These are phyloP conservation scores for Holcopasites calliopsidis DNA, from an alignment of 1,140 invertebrate species.

Conservation along the genomic window DNA sequence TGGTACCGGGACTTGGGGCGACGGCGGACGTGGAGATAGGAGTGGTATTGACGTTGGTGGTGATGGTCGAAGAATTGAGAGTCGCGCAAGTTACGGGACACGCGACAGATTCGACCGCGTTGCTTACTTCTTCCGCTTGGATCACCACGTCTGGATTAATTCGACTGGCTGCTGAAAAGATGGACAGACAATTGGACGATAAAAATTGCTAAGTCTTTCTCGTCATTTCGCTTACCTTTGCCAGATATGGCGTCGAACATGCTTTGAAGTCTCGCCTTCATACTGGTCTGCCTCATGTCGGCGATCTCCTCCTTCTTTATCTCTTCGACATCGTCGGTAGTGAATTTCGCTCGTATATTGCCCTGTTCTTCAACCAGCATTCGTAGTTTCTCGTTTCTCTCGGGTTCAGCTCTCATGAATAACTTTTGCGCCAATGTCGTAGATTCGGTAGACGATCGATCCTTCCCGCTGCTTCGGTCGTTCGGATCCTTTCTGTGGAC, in stretches of 20 bases:
- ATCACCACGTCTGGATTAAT: constrained; percentile 76
- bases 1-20: constrained; percentile 52
- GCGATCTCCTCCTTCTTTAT: constrained; percentile 75
- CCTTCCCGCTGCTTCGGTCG: background rate
- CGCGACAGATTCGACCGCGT: constrained; percentile 15
- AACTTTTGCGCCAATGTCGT: constrained; percentile 72
- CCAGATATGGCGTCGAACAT: constrained; percentile 79
- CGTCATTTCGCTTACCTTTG: constrained; percentile 67
- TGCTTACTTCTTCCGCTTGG: constrained; percentile 73
- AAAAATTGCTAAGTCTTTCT: background rate
- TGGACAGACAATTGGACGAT: background rate
- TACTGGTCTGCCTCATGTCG: constrained; percentile 75
- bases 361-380: constrained; percentile 71
- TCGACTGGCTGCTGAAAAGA: constrained; percentile 65
- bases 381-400: constrained; percentile 73
- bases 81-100: constrained; percentile 39
- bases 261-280: constrained; percentile 74
- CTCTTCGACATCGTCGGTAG: constrained; percentile 71
- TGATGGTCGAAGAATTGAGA: constrained; percentile 69
- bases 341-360: constrained; percentile 68
- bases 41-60: constrained; percentile 72
- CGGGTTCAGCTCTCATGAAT: constrained; percentile 76
- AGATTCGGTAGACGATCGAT: background rate
- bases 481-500: background rate
- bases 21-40: constrained; percentile 73